Conservation (phyloP, 1,140 invertebrate species). For the Mercenaria mercenaria region DNA sequence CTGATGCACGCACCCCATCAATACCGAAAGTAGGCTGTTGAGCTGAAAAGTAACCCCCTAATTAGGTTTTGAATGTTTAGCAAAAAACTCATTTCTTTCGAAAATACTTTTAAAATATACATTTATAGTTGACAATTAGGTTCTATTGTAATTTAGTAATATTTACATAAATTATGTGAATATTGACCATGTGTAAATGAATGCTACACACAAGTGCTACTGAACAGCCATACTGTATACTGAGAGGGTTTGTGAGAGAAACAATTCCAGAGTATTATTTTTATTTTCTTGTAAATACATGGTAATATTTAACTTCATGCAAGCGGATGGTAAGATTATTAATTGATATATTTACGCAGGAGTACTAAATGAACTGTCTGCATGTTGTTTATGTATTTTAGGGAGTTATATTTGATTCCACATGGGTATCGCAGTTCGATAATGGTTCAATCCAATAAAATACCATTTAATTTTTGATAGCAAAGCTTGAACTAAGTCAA, state of each 20-base stretch:
- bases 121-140: too few relatives aligned
- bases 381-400: too few relatives aligned
- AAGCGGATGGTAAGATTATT: constrained; percentile 33
- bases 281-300: constrained; percentile 50
- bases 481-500: too few relatives aligned
- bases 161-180: constrained; percentile 35
- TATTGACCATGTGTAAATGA: constrained; percentile 23
- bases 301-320: background rate
- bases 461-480: too few relatives aligned
- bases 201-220: background rate
- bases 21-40: constrained; percentile 59
- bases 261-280: constrained; percentile 8
- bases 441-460: too few relatives aligned
- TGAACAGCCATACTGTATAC: constrained; percentile 46
- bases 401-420: too few relatives aligned
- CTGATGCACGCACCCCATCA: background rate
- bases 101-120: too few relatives aligned
- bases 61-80: too few relatives aligned
- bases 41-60: background rate
- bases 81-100: too few relatives aligned
- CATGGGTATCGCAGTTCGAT: too few relatives aligned
- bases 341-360: constrained; percentile 4
- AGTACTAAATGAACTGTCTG: background rate
- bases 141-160: background rate
- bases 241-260: background rate